Evolutionary conservation across 2,888 invertebrate species (phyloP), one percentile per base, ranked within the genome.

Genomic region (Diaperis boleti): DNA sequence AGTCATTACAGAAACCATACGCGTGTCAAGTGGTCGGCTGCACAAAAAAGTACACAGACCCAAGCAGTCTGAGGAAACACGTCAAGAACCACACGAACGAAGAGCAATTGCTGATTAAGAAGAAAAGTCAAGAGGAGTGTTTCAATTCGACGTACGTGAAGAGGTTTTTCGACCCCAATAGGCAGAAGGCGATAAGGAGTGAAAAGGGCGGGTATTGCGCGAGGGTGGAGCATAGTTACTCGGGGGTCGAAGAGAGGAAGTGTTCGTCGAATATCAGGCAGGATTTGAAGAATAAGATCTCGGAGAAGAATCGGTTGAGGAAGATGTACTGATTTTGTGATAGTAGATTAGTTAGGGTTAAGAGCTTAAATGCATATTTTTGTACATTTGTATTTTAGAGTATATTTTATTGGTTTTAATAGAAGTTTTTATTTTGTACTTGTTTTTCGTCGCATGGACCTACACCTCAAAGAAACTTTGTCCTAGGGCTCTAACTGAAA

Each of bases 11-110:
- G 92, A 94, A 95, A 83, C 96, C 96, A 0, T 96, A 96, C 81
- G 94, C 93, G 0, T 96, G 96, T 72, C 94, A 94, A 73, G 89
- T 94, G 11, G 82, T 85, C 0, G 95, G 95, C 1, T 96, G 96
- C 77, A 89, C 88, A 3, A 96, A 96, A 80, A 89, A 95, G 29
- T 96, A 96, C 83, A 96, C 96, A 0, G 96, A 96, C 79, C 96
- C 96, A 0, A 95, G 95, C 52, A 95, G 95, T 47, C 85, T 96
- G 0, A 85, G 96, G 26, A 96, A 96, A 77, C 96, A 96, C 82
- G 93, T 95, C 14, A 95, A 96, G 78, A 94, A 92, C 70, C 94
- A 94, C 70, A 77, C 77, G 0, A 69, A 71, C 66, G 80, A 80
- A 44, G 82, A 82, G 66, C 82, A 82, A 67, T 62, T 79, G 66